Percentiles rank a stretch among this genome's conserved stretches.
Evolutionary conservation across 2,888 invertebrate genomes (phyloP).

Genomic region (Drosophila koepferae): DNA sequence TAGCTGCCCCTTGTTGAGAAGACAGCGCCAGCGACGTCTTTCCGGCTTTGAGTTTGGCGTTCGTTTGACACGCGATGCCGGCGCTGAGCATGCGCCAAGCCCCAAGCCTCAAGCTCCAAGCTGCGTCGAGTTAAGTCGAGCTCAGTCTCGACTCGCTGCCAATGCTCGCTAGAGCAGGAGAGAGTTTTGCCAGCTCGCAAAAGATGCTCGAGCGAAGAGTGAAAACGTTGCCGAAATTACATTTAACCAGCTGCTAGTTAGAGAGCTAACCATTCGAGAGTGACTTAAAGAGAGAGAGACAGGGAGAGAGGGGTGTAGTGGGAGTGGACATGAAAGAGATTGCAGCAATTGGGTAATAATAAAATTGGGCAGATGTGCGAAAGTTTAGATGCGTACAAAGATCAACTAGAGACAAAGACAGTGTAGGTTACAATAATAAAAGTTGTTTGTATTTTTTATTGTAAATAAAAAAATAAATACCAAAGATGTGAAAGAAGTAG

Average conservation of each 20-base stretch:
- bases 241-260: conserved; percentile 9
- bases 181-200: background rate
- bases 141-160: conserved; percentile 13
- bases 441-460: background rate
- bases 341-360: conserved; percentile 11
- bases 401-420: background rate
- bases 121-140: background rate
- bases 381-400: conserved; percentile 1
- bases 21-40: conserved; percentile 66
- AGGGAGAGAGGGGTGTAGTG: background rate
- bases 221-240: conserved; percentile 27
- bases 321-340: background rate
- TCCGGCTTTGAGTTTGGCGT: conserved; percentile 67
- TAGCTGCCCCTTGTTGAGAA: conserved; percentile 5
- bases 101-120: conserved; percentile 6
- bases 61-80: conserved; percentile 75
- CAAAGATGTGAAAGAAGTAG: background rate
- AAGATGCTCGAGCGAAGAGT: conserved; percentile 22
- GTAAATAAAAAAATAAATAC: background rate
- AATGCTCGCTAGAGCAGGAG: background rate
- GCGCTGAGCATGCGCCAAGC: conserved; percentile 52
- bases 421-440: background rate
- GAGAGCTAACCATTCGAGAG: background rate
- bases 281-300: conserved; percentile 2
- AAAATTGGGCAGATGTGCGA: conserved; percentile 6